Percentiles rank a stretch among this genome's conserved stretches.
These are phyloP conservation scores for Biston stratarius DNA, from an alignment of 2,888 invertebrate species.

Conservation along the genomic window DNA sequence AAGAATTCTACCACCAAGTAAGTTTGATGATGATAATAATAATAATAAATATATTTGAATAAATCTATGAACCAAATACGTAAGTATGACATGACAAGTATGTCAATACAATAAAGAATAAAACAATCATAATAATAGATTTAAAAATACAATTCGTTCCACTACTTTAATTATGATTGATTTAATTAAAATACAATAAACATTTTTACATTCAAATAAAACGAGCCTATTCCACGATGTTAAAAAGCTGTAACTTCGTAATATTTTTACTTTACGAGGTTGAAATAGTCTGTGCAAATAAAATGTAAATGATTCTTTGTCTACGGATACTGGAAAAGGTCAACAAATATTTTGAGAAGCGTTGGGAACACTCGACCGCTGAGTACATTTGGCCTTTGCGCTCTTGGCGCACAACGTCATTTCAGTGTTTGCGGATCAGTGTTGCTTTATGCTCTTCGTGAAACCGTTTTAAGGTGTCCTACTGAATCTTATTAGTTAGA, in stretches of 20 bases:
- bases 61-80: no score
- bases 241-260: conserved; percentile 10
- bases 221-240: not conserved
- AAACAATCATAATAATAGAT: no score
- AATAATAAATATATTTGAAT: no score
- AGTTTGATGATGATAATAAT: no score
- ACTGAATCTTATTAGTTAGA: no score
- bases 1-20: no score
- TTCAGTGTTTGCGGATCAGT: no score
- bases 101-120: no score
- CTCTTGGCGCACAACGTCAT: no score
- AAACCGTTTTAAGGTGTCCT: no score
- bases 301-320: conserved; percentile 33
- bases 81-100: no score
- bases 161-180: not conserved
- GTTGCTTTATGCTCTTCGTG: no score
- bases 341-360: conserved; percentile 31
- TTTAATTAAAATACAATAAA: not conserved
- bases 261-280: conserved; percentile 14
- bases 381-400: conserved; percentile 28
- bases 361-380: conserved; percentile 13
- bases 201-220: not conserved
- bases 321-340: conserved; percentile 22
- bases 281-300: conserved; percentile 12
- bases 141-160: not conserved